phyloP scores from a whole-genome alignment of 64 coral and sea anemone species.

The Astreopora myriophthalma region DNA sequence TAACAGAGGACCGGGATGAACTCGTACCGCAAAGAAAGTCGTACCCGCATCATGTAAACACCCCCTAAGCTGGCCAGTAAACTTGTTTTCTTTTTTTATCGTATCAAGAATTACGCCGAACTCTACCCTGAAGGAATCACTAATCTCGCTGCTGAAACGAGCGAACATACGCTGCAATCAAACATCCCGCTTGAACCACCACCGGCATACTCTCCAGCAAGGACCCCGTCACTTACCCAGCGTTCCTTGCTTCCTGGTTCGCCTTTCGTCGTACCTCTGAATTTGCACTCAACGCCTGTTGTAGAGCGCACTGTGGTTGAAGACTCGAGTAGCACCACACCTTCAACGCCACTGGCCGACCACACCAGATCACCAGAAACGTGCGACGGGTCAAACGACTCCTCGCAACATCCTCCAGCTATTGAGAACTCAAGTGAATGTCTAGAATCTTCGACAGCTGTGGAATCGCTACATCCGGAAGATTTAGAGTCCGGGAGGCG shows the following conservation, averaged over 20 bases:
- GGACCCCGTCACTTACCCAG: background rate
- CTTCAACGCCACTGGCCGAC: background rate
- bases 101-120: slow-evolving; percentile 54
- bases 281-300: background rate
- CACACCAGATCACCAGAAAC: background rate
- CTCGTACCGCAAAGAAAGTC: too few species aligned
- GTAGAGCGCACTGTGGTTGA: background rate
- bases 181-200: background rate
- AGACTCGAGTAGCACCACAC: background rate
- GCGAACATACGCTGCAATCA: background rate
- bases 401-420: background rate
- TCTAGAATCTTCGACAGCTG: background rate
- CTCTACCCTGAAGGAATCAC: slow-evolving; percentile 48
- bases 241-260: background rate
- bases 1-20: too few species aligned
- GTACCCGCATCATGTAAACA: too few species aligned
- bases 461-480: background rate
- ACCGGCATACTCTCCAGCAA: slow-evolving; percentile 43
- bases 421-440: background rate
- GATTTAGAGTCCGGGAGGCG: background rate
- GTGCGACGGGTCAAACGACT: background rate
- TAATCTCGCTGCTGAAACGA: background rate
- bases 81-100: background rate
- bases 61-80: too few species aligned
- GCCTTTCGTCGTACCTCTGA: background rate